Evolutionary conservation across 2,113 vertebrate species (phyloP), one percentile per base, ranked within the genome.

Genomic region (Ursus arctos): DNA sequence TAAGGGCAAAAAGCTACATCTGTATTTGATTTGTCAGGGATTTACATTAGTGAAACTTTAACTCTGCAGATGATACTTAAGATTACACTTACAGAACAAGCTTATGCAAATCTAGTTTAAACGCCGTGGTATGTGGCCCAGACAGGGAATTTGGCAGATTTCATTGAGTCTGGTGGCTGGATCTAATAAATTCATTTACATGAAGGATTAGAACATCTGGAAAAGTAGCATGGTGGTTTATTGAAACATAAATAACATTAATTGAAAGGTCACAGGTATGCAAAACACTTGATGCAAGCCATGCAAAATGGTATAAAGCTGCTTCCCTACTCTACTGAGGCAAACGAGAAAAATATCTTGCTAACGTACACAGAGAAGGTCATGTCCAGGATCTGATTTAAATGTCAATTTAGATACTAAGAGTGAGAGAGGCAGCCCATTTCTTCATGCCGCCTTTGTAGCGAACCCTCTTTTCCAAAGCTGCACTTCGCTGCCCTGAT

Each of bases 21-120:
- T 99, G 99, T 96, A 92, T 95, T 98, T 99, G 98, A 99, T 99
- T 99, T 99, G 98, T 98, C 96, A 97, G 96, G 98, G 98, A 98
- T 99, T 99, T 99, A 98, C 98, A 98, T 98, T 98, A 98, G 98
- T 98, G 99, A 99, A 99, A 99, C 97, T 98, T 99, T 98, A 99
- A 99, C 98, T 99, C 97, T 97, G 95, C 95, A 99, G 98, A 99
- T 98, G 98, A 99, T 99, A 98, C 97, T 94, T 98, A 98, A 98
- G 98, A 99, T 99, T 99, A 98, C 97, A 98, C 98, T 99, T 98
- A 98, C 77, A 97, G 98, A 98, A 95, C 93, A 98, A 99, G 98
- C 98, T 99, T 98, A 99, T 99, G 98, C 98, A 99, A 99, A 99
- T 99, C 99, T 69, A 98, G 97, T 96, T 99, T 98, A 98, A 98